Evolutionary conservation across 1,140 invertebrate species (phyloP).

Genomic region (Atta colombica): DNA sequence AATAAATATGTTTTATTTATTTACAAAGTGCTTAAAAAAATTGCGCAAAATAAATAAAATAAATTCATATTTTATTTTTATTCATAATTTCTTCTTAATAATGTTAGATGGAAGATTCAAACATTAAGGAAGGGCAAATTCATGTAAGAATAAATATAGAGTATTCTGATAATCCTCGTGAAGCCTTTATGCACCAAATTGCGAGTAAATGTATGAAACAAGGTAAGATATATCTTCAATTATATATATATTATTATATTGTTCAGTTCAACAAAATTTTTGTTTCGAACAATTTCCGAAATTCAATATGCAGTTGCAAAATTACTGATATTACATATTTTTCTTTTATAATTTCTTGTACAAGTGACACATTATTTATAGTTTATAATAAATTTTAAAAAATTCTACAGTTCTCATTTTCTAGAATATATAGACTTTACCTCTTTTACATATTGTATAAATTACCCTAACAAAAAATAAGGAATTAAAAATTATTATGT

Average conservation of each 20-base stretch:
- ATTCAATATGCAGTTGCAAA: too few species aligned
- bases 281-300: too few species aligned
- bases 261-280: too few species aligned
- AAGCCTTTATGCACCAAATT: neutral
- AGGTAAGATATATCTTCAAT: too few species aligned
- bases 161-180: fast-evolving
- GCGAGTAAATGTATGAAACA: neutral
- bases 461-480: neutral
- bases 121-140: neutral
- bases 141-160: neutral
- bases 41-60: neutral
- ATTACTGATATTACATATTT: too few species aligned
- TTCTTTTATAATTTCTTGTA: too few species aligned
- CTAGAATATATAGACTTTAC: too few species aligned
- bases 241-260: too few species aligned
- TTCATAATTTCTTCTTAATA: neutral
- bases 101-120: constrained; percentile 3
- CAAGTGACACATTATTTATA: too few species aligned
- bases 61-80: neutral
- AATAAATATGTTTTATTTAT: neutral
- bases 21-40: neutral
- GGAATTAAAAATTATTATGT: neutral
- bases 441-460: too few species aligned
- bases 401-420: too few species aligned
- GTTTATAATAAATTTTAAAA: too few species aligned